Conservation (phyloP, 2,113 vertebrate genomes). For the Pelvicachromis taeniatus region DNA sequence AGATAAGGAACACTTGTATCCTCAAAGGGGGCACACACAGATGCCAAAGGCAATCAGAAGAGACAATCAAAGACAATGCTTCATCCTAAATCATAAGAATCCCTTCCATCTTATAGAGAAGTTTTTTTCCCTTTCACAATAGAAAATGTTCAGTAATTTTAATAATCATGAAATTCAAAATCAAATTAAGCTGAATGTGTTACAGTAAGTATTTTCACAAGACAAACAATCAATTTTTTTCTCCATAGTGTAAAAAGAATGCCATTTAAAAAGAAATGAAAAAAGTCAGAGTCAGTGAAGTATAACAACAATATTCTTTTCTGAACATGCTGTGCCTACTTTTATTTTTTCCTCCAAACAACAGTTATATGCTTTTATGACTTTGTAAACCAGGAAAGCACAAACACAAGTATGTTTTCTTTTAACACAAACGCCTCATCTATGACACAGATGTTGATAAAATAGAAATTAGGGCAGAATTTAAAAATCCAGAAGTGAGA, state of each 20-base stretch:
- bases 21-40: neutral
- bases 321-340: neutral
- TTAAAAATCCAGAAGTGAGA: neutral
- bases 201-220: neutral
- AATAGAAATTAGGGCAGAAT: neutral
- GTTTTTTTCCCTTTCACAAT: neutral
- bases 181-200: neutral
- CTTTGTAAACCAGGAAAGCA: neutral
- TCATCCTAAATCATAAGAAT: neutral
- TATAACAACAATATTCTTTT: neutral
- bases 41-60: neutral
- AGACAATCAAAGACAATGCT: neutral
- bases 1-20: neutral
- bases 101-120: neutral
- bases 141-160: neutral
- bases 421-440: neutral
- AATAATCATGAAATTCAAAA: neutral
- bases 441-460: neutral
- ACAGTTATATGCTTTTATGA: neutral
- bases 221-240: rapidly evolving
- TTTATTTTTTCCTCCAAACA: neutral
- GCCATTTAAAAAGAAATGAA: neutral
- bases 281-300: neutral
- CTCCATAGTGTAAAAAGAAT: neutral
- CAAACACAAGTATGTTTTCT: neutral